Evolutionary conservation across 2,888 invertebrate species (phyloP), one percentile per base, ranked within the genome.

Genomic region (Crepidodera aurea): DNA sequence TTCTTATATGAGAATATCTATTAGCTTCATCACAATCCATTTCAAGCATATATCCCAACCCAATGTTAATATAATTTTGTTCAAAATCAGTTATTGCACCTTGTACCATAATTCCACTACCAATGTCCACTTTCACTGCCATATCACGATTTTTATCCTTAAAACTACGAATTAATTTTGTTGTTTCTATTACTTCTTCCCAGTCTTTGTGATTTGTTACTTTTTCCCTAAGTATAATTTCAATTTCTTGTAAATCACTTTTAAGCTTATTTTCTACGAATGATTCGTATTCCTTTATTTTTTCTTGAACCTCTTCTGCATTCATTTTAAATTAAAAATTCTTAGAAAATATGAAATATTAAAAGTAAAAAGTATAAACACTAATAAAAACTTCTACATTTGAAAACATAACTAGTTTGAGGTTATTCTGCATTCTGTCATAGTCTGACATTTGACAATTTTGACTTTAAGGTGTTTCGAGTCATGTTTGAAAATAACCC

Each of bases 1-100:
- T 68, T 56, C 80, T 65, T 58, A 81, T 79, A 66, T 77, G 74
- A 3, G 79, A 71, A 73, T 81, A 81, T 65, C 79, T 80, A 57
- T 72, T 69, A 15, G 80, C 79, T 68, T 82, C 81, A 25, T 76
- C 75, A 60, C 74, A 72, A 53, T 79, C 75, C 81, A 82, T 80
- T 69, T 79, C 76, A 51, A 82, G 70, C 32, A 76, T 67, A 67
- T 75, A 78, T 51, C 77, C 75, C 53, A 80, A 74, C 5, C 82
- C 82, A 15, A 82, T 71, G 62, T 75, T 66, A 2, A 82, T 72
- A 48, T 76, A 76, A 15, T 75, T 68, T 15, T 63, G 70, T 54
- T 77, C 72, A 59, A 70, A 73, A 62, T 79, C 74, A n/a, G 73
- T 70, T 25, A 80, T 70, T 67, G 73, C 73, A n/a, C 76, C 78